Evolutionary conservation across 1,140 invertebrate genomes (phyloP), one percentile per base, ranked within the genome.

Genomic region (Vollenhovia emeryi): DNA sequence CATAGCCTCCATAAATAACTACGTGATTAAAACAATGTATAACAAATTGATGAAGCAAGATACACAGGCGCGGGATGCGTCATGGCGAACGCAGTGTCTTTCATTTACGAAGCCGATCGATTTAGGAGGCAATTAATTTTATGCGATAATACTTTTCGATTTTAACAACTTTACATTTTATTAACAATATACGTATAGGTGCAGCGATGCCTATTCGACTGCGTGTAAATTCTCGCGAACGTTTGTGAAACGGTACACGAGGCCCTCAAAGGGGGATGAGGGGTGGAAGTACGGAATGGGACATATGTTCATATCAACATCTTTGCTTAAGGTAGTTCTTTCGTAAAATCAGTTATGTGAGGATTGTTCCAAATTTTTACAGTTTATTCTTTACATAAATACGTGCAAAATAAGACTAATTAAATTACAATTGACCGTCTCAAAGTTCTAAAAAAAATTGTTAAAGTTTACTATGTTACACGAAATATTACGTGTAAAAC

Each of bases 1-100:
- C 15, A n/a, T n/a, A n/a, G 24, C 2, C 1, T 48, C 13, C 13
- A 11, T 36, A 52, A 79, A 79, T 66, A 79, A 66, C 30, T 50
- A 40, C 8, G 15, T 21, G 27, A 50, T 64, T 78, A 78, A 78
- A 78, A 48, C 45, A 36, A 33, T 24, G 13, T 33, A 33, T 13
- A 76, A 15, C 48, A 33, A 76, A 76, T 45, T 62, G 40, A 48
- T 76, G 33, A 45, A 43, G 24, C 18, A 1, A 30, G 21, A 73
- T 40, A 11, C 13, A 7, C 27, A 33, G n/a, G n/a, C n/a, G n/a
- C 21, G 6, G 5, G 3, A 62, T 48, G 40, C 30, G 7, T 62
- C 24, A 21, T 76, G 3, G 43, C 24, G 27, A 60, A 30, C 11
- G 9, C 21, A 2, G 24, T 7, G 0, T 6, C 11, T 45, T 60